Evolutionary conservation across 2,888 invertebrate species (phyloP), one percentile per base, ranked within the genome.

Genomic region (Oasisia sp.): DNA sequence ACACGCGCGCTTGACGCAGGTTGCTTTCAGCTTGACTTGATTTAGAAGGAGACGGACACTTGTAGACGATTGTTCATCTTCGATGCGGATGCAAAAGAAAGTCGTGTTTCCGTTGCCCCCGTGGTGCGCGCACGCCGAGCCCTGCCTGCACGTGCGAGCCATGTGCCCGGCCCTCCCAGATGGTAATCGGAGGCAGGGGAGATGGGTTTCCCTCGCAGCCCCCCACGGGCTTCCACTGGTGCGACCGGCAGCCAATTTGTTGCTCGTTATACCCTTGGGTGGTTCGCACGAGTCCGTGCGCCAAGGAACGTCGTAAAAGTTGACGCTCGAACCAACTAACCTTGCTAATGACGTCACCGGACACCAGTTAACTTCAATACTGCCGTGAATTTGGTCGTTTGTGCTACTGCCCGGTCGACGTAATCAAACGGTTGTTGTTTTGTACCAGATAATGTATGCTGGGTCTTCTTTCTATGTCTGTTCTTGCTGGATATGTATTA

Each of bases 241-340:
- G 27, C 74, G 74, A 74, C 27, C 27, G 27, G 74, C 74, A 27
- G 74, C 74, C 74, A 74, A 74, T 74, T 74, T 74, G 74, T 74
- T 74, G 74, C 74, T 74, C 74, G 74, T 74, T 74, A 74, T 27
- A 74, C 27, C 74, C 74, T 74, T 74, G 74, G 74, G 74, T 74
- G 74, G 74, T 27, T 74, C 74, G 74, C 74, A 27, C 27, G 27
- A 27, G 74, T 74, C 74, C 74, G 74, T n/a, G 74, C 27, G 7
- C n/a, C 74, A 7, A 74, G 19, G 14, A 74, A 7, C 74, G 74
- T 74, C 74, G 74, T 74, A 27, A 74, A 74, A 74, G 0, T 14
- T 74, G n/a, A 74, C 14, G 74, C 74, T 27, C 74, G 74, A n/a
- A n/a, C 74, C 27, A 19, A 74, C 74, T 74, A 74, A 27, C 74